Evolutionary conservation across 2,888 invertebrate genomes (phyloP).

Genomic region (Rosalia funebris): DNA sequence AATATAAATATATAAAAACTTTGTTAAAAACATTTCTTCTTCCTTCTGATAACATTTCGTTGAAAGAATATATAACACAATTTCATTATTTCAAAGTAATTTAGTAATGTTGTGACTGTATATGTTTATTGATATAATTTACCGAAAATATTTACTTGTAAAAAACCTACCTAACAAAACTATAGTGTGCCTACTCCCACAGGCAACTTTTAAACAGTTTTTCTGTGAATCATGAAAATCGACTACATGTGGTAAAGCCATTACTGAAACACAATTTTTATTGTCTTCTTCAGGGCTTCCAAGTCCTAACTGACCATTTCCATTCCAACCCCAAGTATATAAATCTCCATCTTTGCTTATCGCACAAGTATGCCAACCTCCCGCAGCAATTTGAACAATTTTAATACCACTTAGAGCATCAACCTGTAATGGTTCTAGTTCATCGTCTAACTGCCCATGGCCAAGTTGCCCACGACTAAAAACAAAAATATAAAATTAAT

Average conservation of each 20-base stretch:
- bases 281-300: conserved; percentile 59
- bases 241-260: conserved; percentile 66
- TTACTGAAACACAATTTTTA: conserved; percentile 58
- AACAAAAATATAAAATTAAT: too few relatives aligned
- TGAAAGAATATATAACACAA: too few relatives aligned
- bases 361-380: conserved; percentile 89
- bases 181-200: conserved; percentile 83
- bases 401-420: conserved; percentile 81
- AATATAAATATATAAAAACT: too few relatives aligned
- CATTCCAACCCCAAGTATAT: conserved; percentile 94
- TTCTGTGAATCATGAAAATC: conserved; percentile 60
- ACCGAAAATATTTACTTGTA: too few relatives aligned
- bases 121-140: too few relatives aligned
- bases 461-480: conserved; percentile 88
- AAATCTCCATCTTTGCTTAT: conserved; percentile 83
- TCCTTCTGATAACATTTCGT: too few relatives aligned
- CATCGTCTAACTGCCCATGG: conserved; percentile 74
- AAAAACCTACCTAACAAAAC: conserved; percentile 67
- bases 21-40: too few relatives aligned
- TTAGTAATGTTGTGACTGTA: too few relatives aligned
- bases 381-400: conserved; percentile 77
- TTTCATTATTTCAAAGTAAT: too few relatives aligned
- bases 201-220: conserved; percentile 68
- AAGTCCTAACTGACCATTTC: conserved; percentile 85
- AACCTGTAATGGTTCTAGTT: conserved; percentile 73